These are phyloP conservation scores for Athene noctua DNA, from an alignment of 2,113 vertebrate species.

Conservation along the genomic window DNA sequence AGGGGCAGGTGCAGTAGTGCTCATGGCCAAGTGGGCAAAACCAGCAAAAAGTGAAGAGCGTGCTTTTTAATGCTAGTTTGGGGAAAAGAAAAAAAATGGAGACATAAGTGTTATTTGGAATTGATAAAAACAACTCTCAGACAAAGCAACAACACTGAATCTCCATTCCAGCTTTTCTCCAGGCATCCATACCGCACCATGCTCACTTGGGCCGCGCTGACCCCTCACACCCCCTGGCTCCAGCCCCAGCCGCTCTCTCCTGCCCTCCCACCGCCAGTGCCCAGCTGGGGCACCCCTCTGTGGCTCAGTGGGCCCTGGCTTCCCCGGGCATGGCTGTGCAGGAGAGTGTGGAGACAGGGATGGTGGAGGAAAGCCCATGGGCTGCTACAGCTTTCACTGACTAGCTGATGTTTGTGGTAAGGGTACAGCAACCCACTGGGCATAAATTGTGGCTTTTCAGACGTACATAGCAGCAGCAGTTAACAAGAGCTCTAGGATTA, in stretches of 20 bases:
- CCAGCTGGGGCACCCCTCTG: neutral
- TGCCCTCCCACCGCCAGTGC: rapidly evolving
- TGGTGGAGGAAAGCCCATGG: rapidly evolving
- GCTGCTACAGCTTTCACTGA: neutral
- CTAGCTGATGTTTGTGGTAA: neutral
- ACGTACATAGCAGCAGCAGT: rapidly evolving
- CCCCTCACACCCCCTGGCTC: rapidly evolving
- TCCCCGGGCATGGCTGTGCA: rapidly evolving
- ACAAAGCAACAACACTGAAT: neutral
- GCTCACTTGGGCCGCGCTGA: rapidly evolving
- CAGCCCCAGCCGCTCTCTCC: neutral
- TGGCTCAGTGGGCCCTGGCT: rapidly evolving
- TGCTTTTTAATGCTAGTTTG: neutral
- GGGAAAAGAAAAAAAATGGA: neutral
- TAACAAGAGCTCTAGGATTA: neutral
- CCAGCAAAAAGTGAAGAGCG: neutral
- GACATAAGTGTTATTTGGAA: neutral
- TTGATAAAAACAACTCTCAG: neutral
- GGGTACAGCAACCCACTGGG: neutral
- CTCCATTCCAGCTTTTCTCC: neutral
- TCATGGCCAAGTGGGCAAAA: neutral
- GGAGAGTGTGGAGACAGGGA: rapidly evolving
- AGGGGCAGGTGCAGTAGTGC: neutral
- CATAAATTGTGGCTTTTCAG: neutral
- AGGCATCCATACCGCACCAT: rapidly evolving